Evolutionary conservation across 2,113 vertebrate species (phyloP).

Genomic region (Cyrtonyx montezumae): DNA sequence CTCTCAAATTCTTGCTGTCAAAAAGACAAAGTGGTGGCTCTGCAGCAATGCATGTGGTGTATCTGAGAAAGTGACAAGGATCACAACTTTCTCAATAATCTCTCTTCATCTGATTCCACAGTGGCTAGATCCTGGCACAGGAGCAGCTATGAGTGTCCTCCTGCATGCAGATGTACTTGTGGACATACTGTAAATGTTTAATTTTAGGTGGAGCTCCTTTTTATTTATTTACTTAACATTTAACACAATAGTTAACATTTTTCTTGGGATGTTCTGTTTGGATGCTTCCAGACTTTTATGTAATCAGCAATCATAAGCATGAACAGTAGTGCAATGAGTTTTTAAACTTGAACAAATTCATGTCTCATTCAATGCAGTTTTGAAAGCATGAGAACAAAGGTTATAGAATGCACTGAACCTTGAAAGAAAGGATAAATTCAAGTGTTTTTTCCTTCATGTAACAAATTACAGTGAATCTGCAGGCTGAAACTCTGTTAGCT

Average conservation of each 20-base stretch:
- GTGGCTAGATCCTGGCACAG: background rate
- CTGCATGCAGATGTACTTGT: accelerated
- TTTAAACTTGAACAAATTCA: background rate
- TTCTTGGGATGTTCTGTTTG: background rate
- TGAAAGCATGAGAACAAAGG: slow-evolving; percentile 15
- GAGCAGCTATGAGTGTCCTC: background rate
- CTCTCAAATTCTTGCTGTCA: background rate
- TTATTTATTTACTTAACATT: background rate
- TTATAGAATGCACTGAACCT: slow-evolving; percentile 38
- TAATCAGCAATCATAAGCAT: accelerated
- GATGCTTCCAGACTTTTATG: background rate
- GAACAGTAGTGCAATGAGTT: background rate
- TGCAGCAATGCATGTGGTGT: background rate
- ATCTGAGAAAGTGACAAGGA: background rate
- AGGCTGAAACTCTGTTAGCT: background rate
- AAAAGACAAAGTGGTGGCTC: background rate
- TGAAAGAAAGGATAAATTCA: slow-evolving; percentile 41
- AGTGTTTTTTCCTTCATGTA: slow-evolving; percentile 18
- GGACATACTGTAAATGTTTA: background rate
- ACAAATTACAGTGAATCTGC: background rate
- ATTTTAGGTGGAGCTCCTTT: background rate
- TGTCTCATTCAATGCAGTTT: background rate
- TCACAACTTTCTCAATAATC: background rate
- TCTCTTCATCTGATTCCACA: background rate
- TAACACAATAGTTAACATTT: background rate